Conservation (phyloP, 1,140 invertebrate genomes). For the Chlorops oryzae region DNA sequence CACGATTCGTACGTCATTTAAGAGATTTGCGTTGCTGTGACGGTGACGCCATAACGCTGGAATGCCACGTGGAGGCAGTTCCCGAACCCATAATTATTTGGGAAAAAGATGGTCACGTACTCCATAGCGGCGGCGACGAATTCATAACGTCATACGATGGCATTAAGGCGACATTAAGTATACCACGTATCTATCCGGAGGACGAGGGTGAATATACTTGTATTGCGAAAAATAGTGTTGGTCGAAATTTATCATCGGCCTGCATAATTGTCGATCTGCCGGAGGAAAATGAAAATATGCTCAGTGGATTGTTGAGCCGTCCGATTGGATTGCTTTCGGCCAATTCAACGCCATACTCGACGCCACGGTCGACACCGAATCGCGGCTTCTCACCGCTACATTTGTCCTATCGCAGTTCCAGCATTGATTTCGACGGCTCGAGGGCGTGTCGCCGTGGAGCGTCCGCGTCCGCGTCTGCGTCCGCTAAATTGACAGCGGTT, state of each 20-base stretch:
- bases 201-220: conserved; percentile 88
- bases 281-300: conserved; percentile 69
- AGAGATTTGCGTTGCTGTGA: conserved; percentile 73
- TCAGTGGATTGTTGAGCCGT: conserved; percentile 60
- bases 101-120: conserved; percentile 72
- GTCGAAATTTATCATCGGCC: conserved; percentile 70
- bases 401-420: conserved; percentile 35
- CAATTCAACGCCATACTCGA: conserved; percentile 65
- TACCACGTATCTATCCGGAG: conserved; percentile 73
- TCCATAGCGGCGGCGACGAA: conserved; percentile 53
- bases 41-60: conserved; percentile 70
- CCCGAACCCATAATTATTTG: conserved; percentile 66
- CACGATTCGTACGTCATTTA: conserved; percentile 62
- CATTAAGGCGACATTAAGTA: conserved; percentile 61
- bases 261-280: conserved; percentile 76
- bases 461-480: conserved; percentile 37
- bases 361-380: conserved; percentile 63
- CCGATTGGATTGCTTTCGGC: conserved; percentile 61
- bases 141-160: conserved; percentile 63
- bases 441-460: conserved; percentile 15
- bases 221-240: conserved; percentile 71
- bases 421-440: conserved; percentile 33
- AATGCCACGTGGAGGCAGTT: conserved; percentile 64
- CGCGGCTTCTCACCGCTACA: conserved; percentile 58
- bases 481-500: conserved; percentile 49